These are phyloP conservation scores for Paratrypauchen microcephalus DNA, from an alignment of 2,797 vertebrate species.

Conservation along the genomic window DNA sequence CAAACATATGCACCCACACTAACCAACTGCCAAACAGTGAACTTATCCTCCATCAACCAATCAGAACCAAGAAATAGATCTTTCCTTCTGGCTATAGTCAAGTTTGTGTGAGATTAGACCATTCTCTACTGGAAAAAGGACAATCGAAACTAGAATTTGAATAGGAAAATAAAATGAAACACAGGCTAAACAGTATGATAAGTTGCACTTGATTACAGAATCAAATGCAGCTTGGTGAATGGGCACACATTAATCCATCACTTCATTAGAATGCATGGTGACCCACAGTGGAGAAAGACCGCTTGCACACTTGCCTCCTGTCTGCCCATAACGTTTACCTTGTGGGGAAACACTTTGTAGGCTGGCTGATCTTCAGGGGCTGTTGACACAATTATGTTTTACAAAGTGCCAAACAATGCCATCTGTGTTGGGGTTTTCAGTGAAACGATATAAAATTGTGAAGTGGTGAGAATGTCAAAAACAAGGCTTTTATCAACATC, in stretches of 20 bases:
- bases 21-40: conserved; percentile 2
- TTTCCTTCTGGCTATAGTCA: conserved; percentile 35
- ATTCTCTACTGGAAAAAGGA: conserved; percentile 43
- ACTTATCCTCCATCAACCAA: conserved; percentile 44
- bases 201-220: conserved; percentile 43
- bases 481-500: conserved; percentile 35
- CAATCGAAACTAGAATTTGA: conserved; percentile 44
- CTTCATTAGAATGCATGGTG: conserved; percentile 69
- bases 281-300: conserved; percentile 58
- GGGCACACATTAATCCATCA: conserved; percentile 60
- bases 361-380: conserved; percentile 43
- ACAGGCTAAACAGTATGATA: conserved; percentile 59
- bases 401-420: conserved; percentile 61
- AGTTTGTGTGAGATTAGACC: conserved; percentile 44
- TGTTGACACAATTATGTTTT: conserved; percentile 67
- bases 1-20: conserved; percentile 46
- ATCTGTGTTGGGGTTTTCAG: conserved; percentile 35
- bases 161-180: conserved; percentile 62
- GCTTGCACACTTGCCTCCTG: conserved; percentile 50
- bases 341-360: conserved; percentile 60
- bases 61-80: conserved; percentile 51
- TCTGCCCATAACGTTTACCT: conserved; percentile 54
- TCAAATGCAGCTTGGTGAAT: conserved; percentile 49
- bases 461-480: conserved; percentile 17
- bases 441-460: conserved; percentile 29